Base-by-base conservation (phyloP, 2,113 vertebrate genomes). In the Callipepla squamata region DNA sequence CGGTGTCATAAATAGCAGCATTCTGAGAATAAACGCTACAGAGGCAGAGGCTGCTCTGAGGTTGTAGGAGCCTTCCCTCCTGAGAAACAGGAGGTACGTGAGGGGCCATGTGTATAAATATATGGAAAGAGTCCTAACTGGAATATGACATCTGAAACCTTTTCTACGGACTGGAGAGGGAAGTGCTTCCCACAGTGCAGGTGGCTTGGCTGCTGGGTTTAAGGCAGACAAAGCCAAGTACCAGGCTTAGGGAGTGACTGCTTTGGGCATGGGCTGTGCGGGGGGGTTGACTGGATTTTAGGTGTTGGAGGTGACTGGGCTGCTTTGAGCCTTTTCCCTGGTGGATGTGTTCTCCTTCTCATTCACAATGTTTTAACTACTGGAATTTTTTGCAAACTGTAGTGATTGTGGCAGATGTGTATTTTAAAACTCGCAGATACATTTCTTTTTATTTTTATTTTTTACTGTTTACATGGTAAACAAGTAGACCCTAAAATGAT, bases 21-120 rank as follows among this genome's bases (percentile, higher is more conserved):
- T 80, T 92, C 92, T 90, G 83, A 88, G 92, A 95, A 90, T 92
- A 90, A 94, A 78, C 73, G 47, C 80, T 74, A 17, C 83, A 91
- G 92, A 69, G 88, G 59, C 13, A 74, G 90, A 83, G 69, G 80
- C 85, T 92, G 63, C 66, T 83, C 36, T 47, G 67, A 76, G 80
- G 80, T 92, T 95, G 9, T 32, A 18, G 44, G 91, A 85, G 79
- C 87, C 66, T 58, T 78, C 19, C 68, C 69, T 92, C 30, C 74
- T 65, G 53, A 7, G 3, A 82, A 88, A 57, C 80, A 28, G 45
- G 83, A 68, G 0, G 0, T 80, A 74, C 51, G 61, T 1, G 32
- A 84, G 85, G 45, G 80, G 85, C 53, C 90, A 6, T 66, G 22
- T 72, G 57, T 55, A 67, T 55, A 76, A 79, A 68, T 77, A 58